Evolutionary conservation across 2,888 invertebrate genomes (phyloP).

Genomic region (Alsophila aescularia): DNA sequence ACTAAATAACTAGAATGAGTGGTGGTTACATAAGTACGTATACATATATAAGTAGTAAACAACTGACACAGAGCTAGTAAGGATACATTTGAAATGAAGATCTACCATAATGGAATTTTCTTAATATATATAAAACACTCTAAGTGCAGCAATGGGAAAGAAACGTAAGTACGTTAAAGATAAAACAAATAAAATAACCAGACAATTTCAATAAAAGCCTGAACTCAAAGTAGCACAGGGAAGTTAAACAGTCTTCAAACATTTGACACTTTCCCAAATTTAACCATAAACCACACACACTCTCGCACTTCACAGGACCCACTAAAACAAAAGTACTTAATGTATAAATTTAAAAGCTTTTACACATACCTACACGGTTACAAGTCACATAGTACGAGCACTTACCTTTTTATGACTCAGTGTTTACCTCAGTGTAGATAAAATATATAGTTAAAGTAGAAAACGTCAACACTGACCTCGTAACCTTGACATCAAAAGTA

Average conservation of each 20-base stretch:
- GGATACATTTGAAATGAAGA: neutral
- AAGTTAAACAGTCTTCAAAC: constrained; percentile 23
- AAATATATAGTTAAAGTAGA: constrained; percentile 27
- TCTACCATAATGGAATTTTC: neutral
- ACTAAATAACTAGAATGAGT: no score
- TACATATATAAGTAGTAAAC: no score
- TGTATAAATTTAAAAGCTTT: constrained; percentile 35
- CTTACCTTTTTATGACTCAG: constrained; percentile 38
- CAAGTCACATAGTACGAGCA: constrained; percentile 33
- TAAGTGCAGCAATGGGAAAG: neutral
- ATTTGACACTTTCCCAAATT: constrained; percentile 24
- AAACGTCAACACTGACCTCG: constrained; percentile 33
- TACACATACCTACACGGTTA: constrained; percentile 20
- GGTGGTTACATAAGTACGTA: no score
- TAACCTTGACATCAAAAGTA: constrained; percentile 38
- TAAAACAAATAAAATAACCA: neutral
- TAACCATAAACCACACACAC: constrained; percentile 18
- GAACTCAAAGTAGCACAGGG: constrained; percentile 5
- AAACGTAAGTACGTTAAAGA: neutral
- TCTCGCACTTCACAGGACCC: no score
- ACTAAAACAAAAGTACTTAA: constrained; percentile 24
- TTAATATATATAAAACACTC: neutral
- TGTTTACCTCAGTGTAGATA: constrained; percentile 37
- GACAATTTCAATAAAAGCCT: constrained; percentile 10
- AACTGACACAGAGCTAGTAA: neutral